Evolutionary conservation across 2,888 invertebrate species (phyloP).

Genomic region (Anaspis maculata): DNA sequence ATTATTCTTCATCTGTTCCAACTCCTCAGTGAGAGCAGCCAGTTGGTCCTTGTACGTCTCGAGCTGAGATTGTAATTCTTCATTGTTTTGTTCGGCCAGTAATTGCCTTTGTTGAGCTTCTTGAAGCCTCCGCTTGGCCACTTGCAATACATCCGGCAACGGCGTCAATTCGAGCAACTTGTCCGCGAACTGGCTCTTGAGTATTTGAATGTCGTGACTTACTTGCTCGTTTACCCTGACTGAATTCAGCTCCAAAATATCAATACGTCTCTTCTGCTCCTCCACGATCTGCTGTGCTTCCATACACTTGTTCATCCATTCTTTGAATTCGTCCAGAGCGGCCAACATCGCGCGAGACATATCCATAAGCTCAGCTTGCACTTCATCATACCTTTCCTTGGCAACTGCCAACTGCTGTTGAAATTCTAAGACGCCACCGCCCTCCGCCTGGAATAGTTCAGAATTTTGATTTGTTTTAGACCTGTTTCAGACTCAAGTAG

Average conservation of each 20-base stretch:
- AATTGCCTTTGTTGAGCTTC: constrained; percentile 61
- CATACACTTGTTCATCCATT: constrained; percentile 60
- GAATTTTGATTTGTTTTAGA: no score
- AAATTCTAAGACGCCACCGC: constrained; percentile 47
- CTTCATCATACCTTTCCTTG: constrained; percentile 48
- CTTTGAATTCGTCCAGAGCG: constrained; percentile 57
- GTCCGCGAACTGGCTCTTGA: constrained; percentile 65
- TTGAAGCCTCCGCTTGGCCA: constrained; percentile 57
- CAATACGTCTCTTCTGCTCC: constrained; percentile 60
- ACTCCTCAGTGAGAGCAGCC: constrained; percentile 41
- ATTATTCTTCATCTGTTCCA: constrained; percentile 48
- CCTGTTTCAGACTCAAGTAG: no score
- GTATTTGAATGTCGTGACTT: constrained; percentile 59
- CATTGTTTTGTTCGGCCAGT: constrained; percentile 58
- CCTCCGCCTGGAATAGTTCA: no score
- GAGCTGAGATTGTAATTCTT: constrained; percentile 57
- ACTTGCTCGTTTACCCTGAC: constrained; percentile 63
- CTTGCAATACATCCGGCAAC: constrained; percentile 59
- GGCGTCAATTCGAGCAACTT: constrained; percentile 62
- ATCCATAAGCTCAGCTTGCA: constrained; percentile 55
- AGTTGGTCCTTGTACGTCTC: constrained; percentile 47
- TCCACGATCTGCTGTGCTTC: constrained; percentile 63
- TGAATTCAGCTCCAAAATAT: constrained; percentile 65
- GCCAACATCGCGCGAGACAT: constrained; percentile 52
- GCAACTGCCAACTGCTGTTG: constrained; percentile 47